Evolutionary conservation across 2,888 invertebrate species (phyloP).

Genomic region (Phyllotreta cruciferae): DNA sequence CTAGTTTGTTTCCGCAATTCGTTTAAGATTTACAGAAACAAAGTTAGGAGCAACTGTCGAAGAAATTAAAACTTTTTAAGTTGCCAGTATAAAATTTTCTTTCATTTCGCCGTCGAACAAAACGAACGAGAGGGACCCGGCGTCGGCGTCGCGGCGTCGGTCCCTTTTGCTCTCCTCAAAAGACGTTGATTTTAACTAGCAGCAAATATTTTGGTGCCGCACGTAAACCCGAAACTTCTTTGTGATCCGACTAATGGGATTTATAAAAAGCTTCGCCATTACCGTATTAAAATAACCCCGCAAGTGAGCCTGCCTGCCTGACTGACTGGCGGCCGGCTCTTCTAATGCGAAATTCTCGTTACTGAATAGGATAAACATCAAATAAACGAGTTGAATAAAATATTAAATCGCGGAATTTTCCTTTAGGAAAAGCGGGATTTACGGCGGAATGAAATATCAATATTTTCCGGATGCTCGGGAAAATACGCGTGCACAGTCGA

Average conservation of each 20-base stretch:
- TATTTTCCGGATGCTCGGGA: slow-evolving; percentile 15
- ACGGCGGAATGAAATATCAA: no score
- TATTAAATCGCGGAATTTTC: no score
- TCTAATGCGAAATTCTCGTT: no score
- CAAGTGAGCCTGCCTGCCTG: no score
- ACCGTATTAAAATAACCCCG: no score
- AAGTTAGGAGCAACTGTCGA: slow-evolving; percentile 38
- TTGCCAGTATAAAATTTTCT: slow-evolving; percentile 36
- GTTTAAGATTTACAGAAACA: slow-evolving; percentile 38
- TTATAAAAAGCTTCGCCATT: background rate
- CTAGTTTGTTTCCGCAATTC: slow-evolving; percentile 42
- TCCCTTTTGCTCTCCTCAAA: background rate
- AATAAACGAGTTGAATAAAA: no score
- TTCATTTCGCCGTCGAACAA: slow-evolving; percentile 18
- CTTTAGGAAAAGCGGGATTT: no score
- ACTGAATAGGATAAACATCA: no score
- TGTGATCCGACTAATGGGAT: slow-evolving; percentile 8
- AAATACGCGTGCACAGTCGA: slow-evolving; percentile 14
- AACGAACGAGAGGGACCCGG: slow-evolving; percentile 1
- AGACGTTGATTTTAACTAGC: slow-evolving; percentile 22
- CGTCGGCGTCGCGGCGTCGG: background rate
- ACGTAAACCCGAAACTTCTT: slow-evolving; percentile 16
- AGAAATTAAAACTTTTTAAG: slow-evolving; percentile 40
- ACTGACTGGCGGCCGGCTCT: no score
- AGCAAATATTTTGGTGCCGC: slow-evolving; percentile 31